Base-by-base conservation (phyloP, 2,113 vertebrate species). In the Aspidoscelis tigris region DNA sequence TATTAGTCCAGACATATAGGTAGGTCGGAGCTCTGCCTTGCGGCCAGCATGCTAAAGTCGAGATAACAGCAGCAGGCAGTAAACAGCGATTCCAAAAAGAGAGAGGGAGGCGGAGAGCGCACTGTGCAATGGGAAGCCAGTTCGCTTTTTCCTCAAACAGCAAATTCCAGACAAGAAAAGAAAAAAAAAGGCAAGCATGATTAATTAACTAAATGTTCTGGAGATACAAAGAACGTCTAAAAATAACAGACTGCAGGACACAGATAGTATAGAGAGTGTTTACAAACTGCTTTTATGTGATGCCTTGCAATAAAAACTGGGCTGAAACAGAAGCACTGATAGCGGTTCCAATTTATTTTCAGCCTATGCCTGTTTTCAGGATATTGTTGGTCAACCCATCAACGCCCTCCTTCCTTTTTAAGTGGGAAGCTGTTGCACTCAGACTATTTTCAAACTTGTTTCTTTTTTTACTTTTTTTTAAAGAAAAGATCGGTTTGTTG, bases 191-290 rank as follows among this genome's bases (percentile, higher is more conserved):
- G 20, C 71, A n/a, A 73, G 69, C 85, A 78, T 53, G 22, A 89
- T 81, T 74, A 92, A 84, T 78, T 87, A 86, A 88, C 61, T 22
- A 16, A 1, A 12, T 4, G 43, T 78, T 87, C 71, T 85, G 76
- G 76, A 88, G 88, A 84, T 7, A 69, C 33, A 3, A 75, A 87
- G 81, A 86, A 80, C n/a, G 58, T 4, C 18, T 73, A 11, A 24
- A 85, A 87, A 24, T 43, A 11, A n/a, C 71, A 33, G 82, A 73
- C 61, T 77, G 21, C 18, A 53, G 82, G 77, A 69, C 70, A 18
- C 18, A 88, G 41, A 53, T n/a, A 71, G 7, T 75, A 61, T 3
- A 58, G 44, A 58, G 26, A 44, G 69, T 82, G 66, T 89, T 90
- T 84, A 69, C 21, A 85, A 88, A 84, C 75, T 77, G 41, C 50